These are phyloP conservation scores for Tylochromis polylepis DNA, from an alignment of 2,113 vertebrate species.

Conservation along the genomic window DNA sequence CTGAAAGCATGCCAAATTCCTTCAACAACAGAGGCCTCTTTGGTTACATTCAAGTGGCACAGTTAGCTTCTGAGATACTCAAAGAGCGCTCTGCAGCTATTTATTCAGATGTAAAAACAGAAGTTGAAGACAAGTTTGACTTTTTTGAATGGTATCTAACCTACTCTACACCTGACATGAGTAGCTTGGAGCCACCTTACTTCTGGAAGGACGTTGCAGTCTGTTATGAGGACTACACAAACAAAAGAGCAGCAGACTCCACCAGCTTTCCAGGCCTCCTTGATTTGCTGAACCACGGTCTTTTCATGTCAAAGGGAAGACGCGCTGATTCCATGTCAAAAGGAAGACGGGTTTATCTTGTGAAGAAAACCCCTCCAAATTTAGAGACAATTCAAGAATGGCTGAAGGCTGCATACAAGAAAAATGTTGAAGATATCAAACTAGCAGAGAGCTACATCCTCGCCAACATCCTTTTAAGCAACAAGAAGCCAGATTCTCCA, in stretches of 20 bases:
- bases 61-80: background rate
- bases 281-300: background rate
- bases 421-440: background rate
- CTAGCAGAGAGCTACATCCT: constrained; percentile 28
- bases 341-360: background rate
- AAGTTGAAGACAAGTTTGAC: constrained; percentile 10
- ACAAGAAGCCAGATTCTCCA: background rate
- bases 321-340: background rate
- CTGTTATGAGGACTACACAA: constrained; percentile 1
- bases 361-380: background rate
- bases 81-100: fast-evolving
- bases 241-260: background rate
- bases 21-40: constrained; percentile 52
- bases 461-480: constrained; percentile 46
- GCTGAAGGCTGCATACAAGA: background rate
- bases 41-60: constrained; percentile 43
- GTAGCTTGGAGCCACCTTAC: background rate
- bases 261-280: constrained; percentile 43
- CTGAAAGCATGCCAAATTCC: background rate
- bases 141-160: constrained; percentile 53
- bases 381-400: background rate
- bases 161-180: constrained; percentile 14
- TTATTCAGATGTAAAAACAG: background rate
- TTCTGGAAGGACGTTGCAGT: constrained; percentile 1
- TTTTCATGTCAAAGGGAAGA: background rate